phyloP scores from a whole-genome alignment of 2,113 vertebrate species.

The Aegotheles bennettii region DNA sequence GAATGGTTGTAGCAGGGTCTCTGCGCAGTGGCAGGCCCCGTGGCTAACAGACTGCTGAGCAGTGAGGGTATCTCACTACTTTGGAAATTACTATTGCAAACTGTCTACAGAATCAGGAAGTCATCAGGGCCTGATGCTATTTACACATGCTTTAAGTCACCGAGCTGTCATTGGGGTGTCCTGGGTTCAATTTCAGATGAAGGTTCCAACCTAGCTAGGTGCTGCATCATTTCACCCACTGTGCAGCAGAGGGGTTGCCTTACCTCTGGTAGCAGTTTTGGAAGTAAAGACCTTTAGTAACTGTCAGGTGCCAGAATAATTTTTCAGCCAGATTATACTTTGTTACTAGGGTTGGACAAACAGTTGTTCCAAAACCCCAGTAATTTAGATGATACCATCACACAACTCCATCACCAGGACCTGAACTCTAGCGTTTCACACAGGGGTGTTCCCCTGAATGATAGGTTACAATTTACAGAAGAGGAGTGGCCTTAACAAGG shows the following conservation, averaged over 20 bases:
- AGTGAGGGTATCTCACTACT: background rate
- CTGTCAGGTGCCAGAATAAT: accelerated
- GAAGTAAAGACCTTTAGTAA: background rate
- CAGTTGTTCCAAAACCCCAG: background rate
- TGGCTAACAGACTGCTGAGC: background rate
- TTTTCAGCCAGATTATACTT: background rate
- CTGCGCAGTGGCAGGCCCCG: accelerated
- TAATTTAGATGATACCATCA: background rate
- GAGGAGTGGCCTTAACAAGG: background rate
- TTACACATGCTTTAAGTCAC: background rate
- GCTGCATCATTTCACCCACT: background rate
- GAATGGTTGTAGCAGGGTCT: background rate
- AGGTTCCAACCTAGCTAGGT: background rate
- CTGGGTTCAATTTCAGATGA: background rate
- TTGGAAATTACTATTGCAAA: background rate
- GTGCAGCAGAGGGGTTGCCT: background rate
- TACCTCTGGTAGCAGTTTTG: background rate
- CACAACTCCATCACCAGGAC: background rate
- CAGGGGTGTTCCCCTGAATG: background rate
- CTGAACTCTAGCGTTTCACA: background rate
- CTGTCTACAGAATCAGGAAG: background rate
- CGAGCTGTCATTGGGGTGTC: background rate
- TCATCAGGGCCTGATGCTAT: background rate
- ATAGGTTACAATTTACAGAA: background rate
- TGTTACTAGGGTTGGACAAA: background rate